Base-by-base conservation (phyloP, 1,140 invertebrate genomes). In the Hydropsyche tenuis region DNA sequence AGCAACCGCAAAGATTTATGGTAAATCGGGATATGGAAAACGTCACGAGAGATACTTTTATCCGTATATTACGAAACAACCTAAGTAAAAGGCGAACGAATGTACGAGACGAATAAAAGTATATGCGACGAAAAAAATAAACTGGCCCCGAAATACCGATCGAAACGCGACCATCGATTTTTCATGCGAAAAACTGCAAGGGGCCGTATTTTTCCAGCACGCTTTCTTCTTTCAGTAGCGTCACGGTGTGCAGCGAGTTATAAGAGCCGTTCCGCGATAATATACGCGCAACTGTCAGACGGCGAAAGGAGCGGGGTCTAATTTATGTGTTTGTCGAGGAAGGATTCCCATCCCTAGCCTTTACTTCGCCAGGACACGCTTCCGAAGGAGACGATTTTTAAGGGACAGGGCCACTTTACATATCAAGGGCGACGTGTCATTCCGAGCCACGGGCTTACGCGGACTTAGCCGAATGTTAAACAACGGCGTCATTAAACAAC, bases 1-100 rank as follows among this genome's bases (percentile, higher is more conserved):
- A 64, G 71, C 30, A 73, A 66, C 68, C 75, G 63, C 25, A 63
- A 46, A 76, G 72, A 76, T 76, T 73, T 76, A 76, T 68, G 72
- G 62, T 68, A 73, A 73, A 73, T 76, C 75, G 65, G 65, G 65
- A 56, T 66, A 68, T 68, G 62, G 75, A 76, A 76, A 73, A 73
- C 62, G 72, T 73, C 66, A 63, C 75, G 48, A 43, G 46, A 73
- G 69, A 75, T 68, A 62, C 71, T 62, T 76, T 73, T 72, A 70
- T 70, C 56, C 66, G 64, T 73, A 69, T 68, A 76, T 76, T 71
- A 73, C 71, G 53, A 53, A 51, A 45, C 66, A 43, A 69, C 64
- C 53, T 18, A 37, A 22, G 62, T 62, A 60, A 48, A 48, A 46
- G 48, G 23, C 14, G 12, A 5, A 27, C 42, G 65, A 11, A 68